These are phyloP conservation scores for Stichopus horrens DNA, from an alignment of 53 echinoderm and acorn worm species.

Conservation along the genomic window DNA sequence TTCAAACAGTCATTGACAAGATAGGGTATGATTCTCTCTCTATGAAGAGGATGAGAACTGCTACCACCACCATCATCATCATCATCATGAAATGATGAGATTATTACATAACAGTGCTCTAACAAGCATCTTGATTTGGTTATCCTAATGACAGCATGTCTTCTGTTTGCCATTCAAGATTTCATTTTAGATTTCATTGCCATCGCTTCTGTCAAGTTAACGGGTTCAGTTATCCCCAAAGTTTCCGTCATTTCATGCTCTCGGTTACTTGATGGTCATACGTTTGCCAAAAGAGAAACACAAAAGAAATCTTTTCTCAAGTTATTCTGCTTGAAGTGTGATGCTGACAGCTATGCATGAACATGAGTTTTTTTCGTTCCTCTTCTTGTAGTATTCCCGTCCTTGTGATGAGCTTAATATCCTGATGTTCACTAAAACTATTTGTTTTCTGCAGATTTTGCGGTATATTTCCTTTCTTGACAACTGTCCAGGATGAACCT, in stretches of 20 bases:
- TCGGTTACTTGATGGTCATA: neutral
- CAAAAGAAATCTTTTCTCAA: neutral
- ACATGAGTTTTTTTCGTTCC: neutral
- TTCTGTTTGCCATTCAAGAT: neutral
- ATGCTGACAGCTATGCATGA: neutral
- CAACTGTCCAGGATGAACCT: too few relatives aligned
- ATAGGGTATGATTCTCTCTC: conserved; percentile 56
- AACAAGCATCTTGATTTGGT: conserved; percentile 26
- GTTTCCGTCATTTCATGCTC: neutral
- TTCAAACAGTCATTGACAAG: conserved; percentile 80
- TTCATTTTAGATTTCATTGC: neutral
- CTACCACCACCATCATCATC: neutral
- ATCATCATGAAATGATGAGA: neutral
- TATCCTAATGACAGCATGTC: neutral
- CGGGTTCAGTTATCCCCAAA: neutral
- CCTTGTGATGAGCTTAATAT: too few relatives aligned
- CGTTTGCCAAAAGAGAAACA: neutral
- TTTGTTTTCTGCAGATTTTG: too few relatives aligned
- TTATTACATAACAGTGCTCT: neutral
- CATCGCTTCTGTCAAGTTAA: neutral
- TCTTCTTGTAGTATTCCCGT: too few relatives aligned
- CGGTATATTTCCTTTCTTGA: too few relatives aligned
- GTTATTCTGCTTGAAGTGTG: conserved; percentile 6
- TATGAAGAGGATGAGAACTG: neutral
- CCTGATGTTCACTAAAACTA: too few relatives aligned